phyloP scores from a whole-genome alignment of 2,113 vertebrate genomes.

The Psophia crepitans region DNA sequence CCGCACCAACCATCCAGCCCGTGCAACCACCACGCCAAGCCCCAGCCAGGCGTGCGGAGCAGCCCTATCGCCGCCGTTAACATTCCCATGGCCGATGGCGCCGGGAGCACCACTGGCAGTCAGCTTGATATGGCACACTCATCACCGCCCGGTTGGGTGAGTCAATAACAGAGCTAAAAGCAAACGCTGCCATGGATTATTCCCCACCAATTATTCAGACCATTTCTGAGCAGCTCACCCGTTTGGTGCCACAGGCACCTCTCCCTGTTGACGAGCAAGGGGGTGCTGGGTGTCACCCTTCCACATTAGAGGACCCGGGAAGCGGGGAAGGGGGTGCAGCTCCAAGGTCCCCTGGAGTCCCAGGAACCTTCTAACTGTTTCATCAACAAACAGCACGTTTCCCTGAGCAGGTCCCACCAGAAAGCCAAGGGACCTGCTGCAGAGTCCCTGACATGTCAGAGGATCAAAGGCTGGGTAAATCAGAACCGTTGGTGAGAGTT shows the following conservation, averaged over 20 bases:
- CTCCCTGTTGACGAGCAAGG: not conserved
- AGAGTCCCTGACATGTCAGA: not conserved
- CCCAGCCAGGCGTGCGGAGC: not conserved
- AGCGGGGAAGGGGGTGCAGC: not conserved
- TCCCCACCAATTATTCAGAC: not conserved
- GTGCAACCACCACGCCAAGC: accelerated
- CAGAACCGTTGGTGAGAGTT: not conserved
- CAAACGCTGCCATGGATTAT: not conserved
- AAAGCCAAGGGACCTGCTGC: not conserved
- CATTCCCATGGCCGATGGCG: accelerated
- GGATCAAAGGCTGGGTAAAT: not conserved
- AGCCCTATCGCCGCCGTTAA: accelerated
- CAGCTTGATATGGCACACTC: not conserved
- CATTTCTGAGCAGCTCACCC: not conserved
- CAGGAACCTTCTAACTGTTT: not conserved
- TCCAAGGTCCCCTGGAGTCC: not conserved
- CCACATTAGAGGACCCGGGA: not conserved
- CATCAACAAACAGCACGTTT: not conserved
- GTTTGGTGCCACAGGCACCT: not conserved
- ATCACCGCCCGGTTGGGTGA: accelerated
- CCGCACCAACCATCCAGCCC: not conserved
- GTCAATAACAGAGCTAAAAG: not conserved
- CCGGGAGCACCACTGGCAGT: not conserved
- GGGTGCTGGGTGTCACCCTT: not conserved
- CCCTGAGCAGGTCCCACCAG: not conserved